These are phyloP conservation scores for Dichetophora obliterata DNA, from an alignment of 2,888 invertebrate genomes.

Conservation along the genomic window DNA sequence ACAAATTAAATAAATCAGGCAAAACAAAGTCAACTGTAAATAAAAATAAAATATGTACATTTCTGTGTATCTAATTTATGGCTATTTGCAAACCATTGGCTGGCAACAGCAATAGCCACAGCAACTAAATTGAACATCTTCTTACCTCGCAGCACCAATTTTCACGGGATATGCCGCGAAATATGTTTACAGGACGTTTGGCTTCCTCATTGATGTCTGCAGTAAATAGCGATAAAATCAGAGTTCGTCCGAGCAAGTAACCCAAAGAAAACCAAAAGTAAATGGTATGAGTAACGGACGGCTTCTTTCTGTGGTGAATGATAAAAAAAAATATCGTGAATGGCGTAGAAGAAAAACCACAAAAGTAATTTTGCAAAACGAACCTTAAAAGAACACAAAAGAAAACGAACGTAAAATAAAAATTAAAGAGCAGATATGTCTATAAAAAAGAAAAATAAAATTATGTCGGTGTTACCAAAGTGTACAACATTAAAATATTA, in stretches of 20 bases:
- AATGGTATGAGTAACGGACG: conserved; percentile 67
- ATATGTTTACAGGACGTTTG: conserved; percentile 66
- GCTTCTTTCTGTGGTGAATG: conserved; percentile 59
- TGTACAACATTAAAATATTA: conserved; percentile 57
- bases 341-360: neutral
- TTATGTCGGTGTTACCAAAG: neutral
- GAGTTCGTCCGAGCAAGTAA: conserved; percentile 72
- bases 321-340: too few relatives aligned
- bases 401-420: neutral
- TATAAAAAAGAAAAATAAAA: neutral
- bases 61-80: too few relatives aligned
- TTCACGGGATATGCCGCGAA: conserved; percentile 69
- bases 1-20: neutral
- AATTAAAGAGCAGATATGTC: neutral
- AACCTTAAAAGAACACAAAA: neutral
- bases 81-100: too few relatives aligned
- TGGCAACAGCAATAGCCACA: too few relatives aligned
- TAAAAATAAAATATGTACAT: neutral
- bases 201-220: conserved; percentile 73
- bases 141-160: conserved; percentile 70
- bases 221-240: conserved; percentile 72
- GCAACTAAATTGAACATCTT: too few relatives aligned
- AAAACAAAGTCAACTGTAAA: neutral
- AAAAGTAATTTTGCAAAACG: neutral
- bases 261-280: conserved; percentile 74